Base-by-base conservation (phyloP, 2,113 vertebrate genomes). In the Cisticola juncidis region DNA sequence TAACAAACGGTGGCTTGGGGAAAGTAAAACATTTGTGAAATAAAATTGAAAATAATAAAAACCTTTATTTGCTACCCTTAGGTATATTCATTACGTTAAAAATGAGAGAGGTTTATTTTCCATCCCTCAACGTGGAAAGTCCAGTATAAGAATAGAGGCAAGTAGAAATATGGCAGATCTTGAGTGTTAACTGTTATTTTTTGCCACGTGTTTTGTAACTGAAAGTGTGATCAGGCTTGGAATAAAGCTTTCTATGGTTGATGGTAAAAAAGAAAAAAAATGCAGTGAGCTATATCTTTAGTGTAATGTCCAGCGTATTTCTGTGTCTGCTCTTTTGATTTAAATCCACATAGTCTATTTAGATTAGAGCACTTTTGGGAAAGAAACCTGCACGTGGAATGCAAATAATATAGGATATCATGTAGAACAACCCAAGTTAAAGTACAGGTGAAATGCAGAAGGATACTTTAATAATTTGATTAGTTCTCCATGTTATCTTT, bases 211-310 rank as follows among this genome's bases (percentile, higher is more conserved):
- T 97, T 96, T 97, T 98, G 90, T 98, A 97, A 96, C 94, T 95
- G 95, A 90, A 97, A 97, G 92, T 96, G 97, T 97, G 95, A 96
- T 95, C 65, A 83, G 93, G 96, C 97, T 97, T 97, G 94, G 97
- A 98, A 98, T 98, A 98, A 98, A 98, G 95, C 77, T 89, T 97
- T 97, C 73, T 97, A 65, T 95, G 94, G 93, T 68, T 97, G 97
- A 95, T 95, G 88, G 87, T 92, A 77, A 91, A 94, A 94, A 91
- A 73, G 19, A 36, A 82, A 73, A 78, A 88, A 31, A 38, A n/a
- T 36, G 76, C 7, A 2, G 28, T 90, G 36, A 57, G 25, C 54
- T 89, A 4, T 92, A 26, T 97, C 91, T 88, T 54, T 45, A 68
- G 51, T 86, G 51, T 86, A 54, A 51, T 5, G 16, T 33, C 28